Conservation (phyloP, 2,888 invertebrate genomes). For the Phrixothrix hirtus region DNA sequence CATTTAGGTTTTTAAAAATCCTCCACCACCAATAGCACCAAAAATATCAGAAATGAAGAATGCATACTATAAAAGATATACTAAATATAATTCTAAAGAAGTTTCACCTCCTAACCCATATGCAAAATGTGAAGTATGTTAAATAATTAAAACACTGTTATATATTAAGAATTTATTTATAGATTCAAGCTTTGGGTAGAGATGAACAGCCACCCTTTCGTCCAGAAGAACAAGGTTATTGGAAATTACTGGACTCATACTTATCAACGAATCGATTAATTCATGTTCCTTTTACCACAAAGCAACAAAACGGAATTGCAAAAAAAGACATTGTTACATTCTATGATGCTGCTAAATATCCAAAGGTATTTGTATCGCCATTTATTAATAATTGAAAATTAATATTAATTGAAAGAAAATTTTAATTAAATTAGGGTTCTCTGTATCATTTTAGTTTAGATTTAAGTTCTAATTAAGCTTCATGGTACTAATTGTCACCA, state of each 20-base stretch:
- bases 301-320: constrained; percentile 46
- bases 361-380: constrained; percentile 25
- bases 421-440: too few species aligned
- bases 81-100: constrained; percentile 26
- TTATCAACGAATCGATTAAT: constrained; percentile 49
- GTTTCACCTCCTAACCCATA: constrained; percentile 41
- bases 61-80: constrained; percentile 37
- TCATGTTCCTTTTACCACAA: constrained; percentile 46
- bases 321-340: constrained; percentile 52
- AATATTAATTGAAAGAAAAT: background rate
- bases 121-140: constrained; percentile 43
- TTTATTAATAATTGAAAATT: constrained; percentile 10
- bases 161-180: background rate
- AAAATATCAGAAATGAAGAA: constrained; percentile 46
- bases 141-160: background rate
- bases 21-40: constrained; percentile 40
- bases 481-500: too few species aligned
- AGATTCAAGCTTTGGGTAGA: constrained; percentile 48
- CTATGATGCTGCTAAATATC: constrained; percentile 49
- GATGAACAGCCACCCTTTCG: constrained; percentile 52
- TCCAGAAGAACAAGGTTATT: constrained; percentile 48
- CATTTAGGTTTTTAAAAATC: constrained; percentile 43
- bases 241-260: constrained; percentile 54
- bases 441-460: too few species aligned
- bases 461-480: too few species aligned